Percentiles rank a stretch among this genome's conserved stretches.
Conservation (phyloP, 2,888 invertebrate genomes). For the Eilema griseolum region DNA sequence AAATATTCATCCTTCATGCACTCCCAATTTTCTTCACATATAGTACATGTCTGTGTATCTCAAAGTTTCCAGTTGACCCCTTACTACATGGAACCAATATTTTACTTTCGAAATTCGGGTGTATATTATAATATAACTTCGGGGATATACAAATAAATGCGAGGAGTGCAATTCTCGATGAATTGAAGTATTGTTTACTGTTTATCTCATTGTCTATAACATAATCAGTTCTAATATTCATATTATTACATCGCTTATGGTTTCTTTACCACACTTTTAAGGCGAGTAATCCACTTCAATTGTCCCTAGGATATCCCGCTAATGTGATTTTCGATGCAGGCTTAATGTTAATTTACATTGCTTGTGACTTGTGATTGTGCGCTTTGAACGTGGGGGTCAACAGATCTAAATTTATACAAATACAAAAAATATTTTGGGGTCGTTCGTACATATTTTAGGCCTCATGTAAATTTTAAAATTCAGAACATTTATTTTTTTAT, state of each 20-base stretch:
- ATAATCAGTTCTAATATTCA: background rate
- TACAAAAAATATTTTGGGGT: background rate
- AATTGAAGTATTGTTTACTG: background rate
- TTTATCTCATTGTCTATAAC: conserved; percentile 7
- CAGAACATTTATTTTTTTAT: background rate
- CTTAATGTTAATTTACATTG: conserved; percentile 38
- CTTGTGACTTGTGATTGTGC: conserved; percentile 48
- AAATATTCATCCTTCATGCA: background rate
- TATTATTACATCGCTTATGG: background rate
- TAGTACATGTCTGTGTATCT: background rate
- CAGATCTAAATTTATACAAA: background rate
- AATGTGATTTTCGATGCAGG: conserved; percentile 25
- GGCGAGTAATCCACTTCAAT: background rate
- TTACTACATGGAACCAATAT: background rate
- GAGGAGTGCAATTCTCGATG: background rate
- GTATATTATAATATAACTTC: background rate
- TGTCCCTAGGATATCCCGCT: conserved; percentile 8
- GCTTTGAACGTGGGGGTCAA: conserved; percentile 8
- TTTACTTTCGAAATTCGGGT: background rate
- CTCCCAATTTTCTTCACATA: background rate
- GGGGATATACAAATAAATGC: background rate
- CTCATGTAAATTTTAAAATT: background rate
- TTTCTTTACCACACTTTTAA: background rate
- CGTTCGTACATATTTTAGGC: background rate
- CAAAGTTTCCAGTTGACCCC: background rate